Percentiles rank a stretch among this genome's conserved stretches.
These are phyloP conservation scores for Scaptodrosophila lebanonensis DNA, from an alignment of 1,140 invertebrate genomes.

Conservation along the genomic window DNA sequence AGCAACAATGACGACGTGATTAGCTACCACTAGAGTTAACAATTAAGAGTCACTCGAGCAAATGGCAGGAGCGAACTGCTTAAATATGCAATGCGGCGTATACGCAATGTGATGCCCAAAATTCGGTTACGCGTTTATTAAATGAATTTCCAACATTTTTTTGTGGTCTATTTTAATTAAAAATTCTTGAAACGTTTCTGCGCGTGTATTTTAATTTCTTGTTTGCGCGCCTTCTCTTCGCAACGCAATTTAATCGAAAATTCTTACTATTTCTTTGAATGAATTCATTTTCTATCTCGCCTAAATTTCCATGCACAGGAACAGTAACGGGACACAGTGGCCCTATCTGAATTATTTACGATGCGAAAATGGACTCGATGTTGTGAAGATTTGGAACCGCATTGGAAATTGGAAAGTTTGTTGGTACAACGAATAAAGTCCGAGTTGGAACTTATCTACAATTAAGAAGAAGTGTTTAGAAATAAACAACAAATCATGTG, in stretches of 20 bases:
- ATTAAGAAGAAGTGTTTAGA: no score
- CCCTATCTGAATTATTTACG: no score
- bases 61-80: no score
- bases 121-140: constrained; percentile 44
- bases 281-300: constrained; percentile 66
- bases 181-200: constrained; percentile 62
- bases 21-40: constrained; percentile 16
- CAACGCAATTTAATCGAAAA: constrained; percentile 66
- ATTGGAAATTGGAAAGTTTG: no score
- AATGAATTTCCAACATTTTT: constrained; percentile 47
- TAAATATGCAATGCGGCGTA: constrained; percentile 24
- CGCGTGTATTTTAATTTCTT: constrained; percentile 61
- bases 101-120: constrained; percentile 18
- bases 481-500: no score
- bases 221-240: constrained; percentile 34
- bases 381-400: no score
- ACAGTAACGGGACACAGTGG: constrained; percentile 2
- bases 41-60: no score
- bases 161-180: constrained; percentile 56
- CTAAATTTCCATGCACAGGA: constrained; percentile 55
- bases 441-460: no score
- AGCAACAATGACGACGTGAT: neutral
- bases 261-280: constrained; percentile 64
- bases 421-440: no score
- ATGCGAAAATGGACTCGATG: constrained; percentile 30